Percentiles rank a stretch among this genome's conserved stretches.
These are phyloP conservation scores for Rhea pennata DNA, from an alignment of 2,113 vertebrate species.

Conservation along the genomic window DNA sequence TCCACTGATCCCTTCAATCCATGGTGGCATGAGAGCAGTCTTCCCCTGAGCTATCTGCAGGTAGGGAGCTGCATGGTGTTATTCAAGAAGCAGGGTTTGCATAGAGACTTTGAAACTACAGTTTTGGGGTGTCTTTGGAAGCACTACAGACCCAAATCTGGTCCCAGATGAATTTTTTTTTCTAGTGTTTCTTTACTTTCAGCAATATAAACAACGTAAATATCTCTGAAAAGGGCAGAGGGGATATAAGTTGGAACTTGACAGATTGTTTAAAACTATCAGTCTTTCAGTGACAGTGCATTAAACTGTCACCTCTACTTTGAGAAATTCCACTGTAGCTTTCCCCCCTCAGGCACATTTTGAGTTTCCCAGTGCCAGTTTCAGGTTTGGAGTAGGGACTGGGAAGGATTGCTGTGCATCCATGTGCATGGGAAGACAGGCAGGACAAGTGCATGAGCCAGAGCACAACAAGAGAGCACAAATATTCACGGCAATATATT, in stretches of 20 bases:
- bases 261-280: not conserved
- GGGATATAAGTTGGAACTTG: not conserved
- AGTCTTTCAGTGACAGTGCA: not conserved
- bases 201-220: not conserved
- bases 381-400: not conserved
- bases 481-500: not conserved
- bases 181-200: not conserved
- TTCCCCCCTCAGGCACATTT: too few species aligned
- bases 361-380: too few species aligned
- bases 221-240: not conserved
- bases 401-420: not conserved
- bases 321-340: not conserved
- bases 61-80: not conserved
- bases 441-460: not conserved
- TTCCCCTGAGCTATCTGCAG: not conserved
- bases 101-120: not conserved
- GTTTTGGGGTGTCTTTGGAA: not conserved
- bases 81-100: not conserved
- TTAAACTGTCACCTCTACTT: not conserved
- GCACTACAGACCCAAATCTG: not conserved
- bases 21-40: not conserved
- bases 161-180: not conserved
- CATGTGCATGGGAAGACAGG: not conserved
- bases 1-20: not conserved
- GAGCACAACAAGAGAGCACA: not conserved